phyloP scores from a whole-genome alignment of 2,888 invertebrate genomes.

The Drosophila tripunctata region DNA sequence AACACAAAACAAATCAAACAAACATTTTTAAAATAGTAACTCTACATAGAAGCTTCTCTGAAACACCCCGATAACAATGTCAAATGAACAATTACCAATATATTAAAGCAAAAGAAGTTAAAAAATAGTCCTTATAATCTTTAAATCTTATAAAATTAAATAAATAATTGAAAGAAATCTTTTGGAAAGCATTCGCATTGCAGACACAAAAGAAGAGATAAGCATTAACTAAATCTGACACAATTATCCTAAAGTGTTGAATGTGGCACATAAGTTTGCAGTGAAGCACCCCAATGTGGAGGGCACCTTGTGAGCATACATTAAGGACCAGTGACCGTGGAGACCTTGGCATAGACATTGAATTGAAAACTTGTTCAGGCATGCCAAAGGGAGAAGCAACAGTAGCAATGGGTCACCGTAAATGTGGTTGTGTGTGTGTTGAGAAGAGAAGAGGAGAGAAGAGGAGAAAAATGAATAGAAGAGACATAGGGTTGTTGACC shows the following conservation, averaged over 20 bases:
- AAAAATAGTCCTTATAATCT: not conserved
- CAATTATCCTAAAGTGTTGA: not conserved
- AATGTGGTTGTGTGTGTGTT: not conserved
- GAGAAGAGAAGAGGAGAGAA: not conserved
- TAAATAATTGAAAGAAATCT: too few species aligned
- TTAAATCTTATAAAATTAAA: too few species aligned
- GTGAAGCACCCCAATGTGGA: constrained; percentile 41
- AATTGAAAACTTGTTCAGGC: constrained; percentile 44
- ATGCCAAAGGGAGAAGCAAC: not conserved
- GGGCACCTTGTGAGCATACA: constrained; percentile 35
- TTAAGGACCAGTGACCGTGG: constrained; percentile 28
- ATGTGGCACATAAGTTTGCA: not conserved
- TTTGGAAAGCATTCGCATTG: too few species aligned
- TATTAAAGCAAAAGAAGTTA: not conserved
- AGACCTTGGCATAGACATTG: constrained; percentile 67
- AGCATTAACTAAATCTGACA: not conserved
- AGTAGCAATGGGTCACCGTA: not conserved
- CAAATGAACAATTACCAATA: not conserved
- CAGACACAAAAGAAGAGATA: not conserved
- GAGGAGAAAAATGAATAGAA: not conserved
- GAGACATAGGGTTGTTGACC: constrained; percentile 62
- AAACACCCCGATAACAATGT: not conserved
- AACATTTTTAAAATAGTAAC: not conserved
- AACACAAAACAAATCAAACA: too few species aligned
- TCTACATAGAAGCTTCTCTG: not conserved